Conservation (phyloP, 2,113 vertebrate species). For the Dipodomys stephensi region DNA sequence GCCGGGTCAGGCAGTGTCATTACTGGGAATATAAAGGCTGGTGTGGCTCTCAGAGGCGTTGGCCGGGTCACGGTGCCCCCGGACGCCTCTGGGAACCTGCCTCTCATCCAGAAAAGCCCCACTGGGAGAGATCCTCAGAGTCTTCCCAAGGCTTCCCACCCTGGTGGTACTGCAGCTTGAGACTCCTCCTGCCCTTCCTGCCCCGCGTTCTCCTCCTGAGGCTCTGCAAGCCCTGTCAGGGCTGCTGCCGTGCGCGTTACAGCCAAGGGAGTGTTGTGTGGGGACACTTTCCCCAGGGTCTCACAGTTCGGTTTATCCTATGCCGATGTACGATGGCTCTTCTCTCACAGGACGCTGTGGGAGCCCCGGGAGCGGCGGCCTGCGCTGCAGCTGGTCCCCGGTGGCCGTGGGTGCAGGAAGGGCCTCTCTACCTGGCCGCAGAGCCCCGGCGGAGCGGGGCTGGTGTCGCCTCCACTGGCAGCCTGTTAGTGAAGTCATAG, state of each 20-base stretch:
- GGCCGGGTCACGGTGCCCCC: not conserved
- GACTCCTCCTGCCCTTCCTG: fast-evolving
- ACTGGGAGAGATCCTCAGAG: fast-evolving
- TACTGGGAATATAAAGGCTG: not conserved
- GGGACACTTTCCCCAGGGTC: too few species aligned
- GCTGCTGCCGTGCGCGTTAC: too few species aligned
- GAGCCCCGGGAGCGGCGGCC: too few species aligned
- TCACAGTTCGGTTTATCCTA: fast-evolving
- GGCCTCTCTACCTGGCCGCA: not conserved
- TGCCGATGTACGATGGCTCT: not conserved
- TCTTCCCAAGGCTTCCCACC: too few species aligned
- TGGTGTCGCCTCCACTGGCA: too few species aligned
- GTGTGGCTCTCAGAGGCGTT: not conserved
- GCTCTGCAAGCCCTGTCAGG: too few species aligned
- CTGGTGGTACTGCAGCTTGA: fast-evolving
- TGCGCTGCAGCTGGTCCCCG: too few species aligned
- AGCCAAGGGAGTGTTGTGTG: too few species aligned
- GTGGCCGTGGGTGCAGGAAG: fast-evolving
- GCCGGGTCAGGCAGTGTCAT: conserved; percentile 19
- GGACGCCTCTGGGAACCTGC: not conserved
- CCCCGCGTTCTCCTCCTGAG: too few species aligned
- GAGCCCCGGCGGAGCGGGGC: fast-evolving
- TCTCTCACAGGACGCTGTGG: not conserved
- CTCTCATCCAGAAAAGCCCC: not conserved
- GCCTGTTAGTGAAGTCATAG: not conserved